phyloP scores from a whole-genome alignment of 2,888 invertebrate species.

The Hemithea aestivaria region DNA sequence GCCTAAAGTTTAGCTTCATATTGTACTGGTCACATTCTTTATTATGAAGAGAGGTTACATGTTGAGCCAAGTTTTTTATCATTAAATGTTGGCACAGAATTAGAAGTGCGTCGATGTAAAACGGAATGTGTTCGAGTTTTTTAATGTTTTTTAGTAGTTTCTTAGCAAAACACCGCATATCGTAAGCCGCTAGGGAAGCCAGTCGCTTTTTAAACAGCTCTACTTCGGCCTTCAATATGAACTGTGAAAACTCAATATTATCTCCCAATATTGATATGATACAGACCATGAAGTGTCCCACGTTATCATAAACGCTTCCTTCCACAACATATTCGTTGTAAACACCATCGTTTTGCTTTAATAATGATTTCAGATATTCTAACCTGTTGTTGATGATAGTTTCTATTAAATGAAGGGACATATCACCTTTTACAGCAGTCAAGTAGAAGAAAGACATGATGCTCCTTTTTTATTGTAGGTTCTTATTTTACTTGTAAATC shows the following conservation, averaged over 20 bases:
- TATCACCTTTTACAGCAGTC: slow-evolving; percentile 73
- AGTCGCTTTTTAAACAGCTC: slow-evolving; percentile 52
- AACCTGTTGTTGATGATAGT: slow-evolving; percentile 72
- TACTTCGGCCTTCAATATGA: slow-evolving; percentile 55
- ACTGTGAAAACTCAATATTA: slow-evolving; percentile 47
- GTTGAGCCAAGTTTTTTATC: slow-evolving; percentile 56
- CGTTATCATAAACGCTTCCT: slow-evolving; percentile 77
- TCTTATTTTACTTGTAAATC: no score
- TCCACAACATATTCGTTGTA: slow-evolving; percentile 79
- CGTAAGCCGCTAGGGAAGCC: slow-evolving; percentile 45
- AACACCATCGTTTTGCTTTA: slow-evolving; percentile 38
- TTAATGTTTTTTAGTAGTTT: slow-evolving; percentile 50
- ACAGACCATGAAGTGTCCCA: slow-evolving; percentile 79
- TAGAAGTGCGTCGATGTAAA: slow-evolving; percentile 43
- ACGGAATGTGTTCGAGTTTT: slow-evolving; percentile 35
- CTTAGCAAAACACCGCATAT: slow-evolving; percentile 57
- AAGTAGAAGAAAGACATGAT: slow-evolving; percentile 79
- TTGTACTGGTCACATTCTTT: slow-evolving; percentile 40
- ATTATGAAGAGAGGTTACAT: slow-evolving; percentile 43
- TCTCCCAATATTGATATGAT: slow-evolving; percentile 51
- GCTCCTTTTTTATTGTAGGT: no score
- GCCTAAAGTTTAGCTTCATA: slow-evolving; percentile 73
- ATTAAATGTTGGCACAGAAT: slow-evolving; percentile 52
- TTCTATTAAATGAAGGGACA: slow-evolving; percentile 74
- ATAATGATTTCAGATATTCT: slow-evolving; percentile 63